Evolutionary conservation across 1,140 invertebrate species (phyloP), one percentile per base, ranked within the genome.

Genomic region (Parasteatoda tepidariorum): DNA sequence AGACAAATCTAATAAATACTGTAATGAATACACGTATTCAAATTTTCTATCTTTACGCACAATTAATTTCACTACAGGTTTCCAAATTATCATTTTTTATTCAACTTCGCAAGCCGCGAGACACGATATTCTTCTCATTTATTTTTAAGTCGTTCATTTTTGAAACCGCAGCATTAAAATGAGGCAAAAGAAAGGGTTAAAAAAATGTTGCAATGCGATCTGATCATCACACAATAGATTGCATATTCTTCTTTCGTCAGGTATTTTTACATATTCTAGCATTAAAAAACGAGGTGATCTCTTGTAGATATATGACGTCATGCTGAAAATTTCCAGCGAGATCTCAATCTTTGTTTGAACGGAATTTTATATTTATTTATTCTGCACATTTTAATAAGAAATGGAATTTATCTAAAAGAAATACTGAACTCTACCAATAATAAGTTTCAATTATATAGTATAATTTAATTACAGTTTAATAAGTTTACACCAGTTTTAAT

Each of bases 211-310:
- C 74, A 76, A 76, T 61, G 74, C 61, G 61, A 33, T 74, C 55
- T 61, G 34, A 61, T 24, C 30, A 38, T 66, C 41, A 31, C 34
- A 78, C 74, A 78, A 78, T 66, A 33, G 74, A 54, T 78, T 48
- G 59, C 59, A 78, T 78, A 34, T 13, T 78, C 66, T 38, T 78
- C 34, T 78, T 78, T 78, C 74, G 62, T 62, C 59, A 78, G 74
- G 31, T 38, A 34, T 74, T 74, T 64, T 66, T 34, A 22, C 74
- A 78, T 31, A 66, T 78, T 57, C 61, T 59, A 76, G 74, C 59
- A 24, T 48, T 31, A 9, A 48, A 78, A 34, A 78, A 78, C 66
- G 11, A 61, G 18, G 57, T 26, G 18, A 48, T 48, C 38, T 48
- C 9, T 48, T 9, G 9, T 48, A 18, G 18, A 48, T 13, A 48